Conservation (phyloP, 2,113 vertebrate genomes). For the Stictonetta naevosa region DNA sequence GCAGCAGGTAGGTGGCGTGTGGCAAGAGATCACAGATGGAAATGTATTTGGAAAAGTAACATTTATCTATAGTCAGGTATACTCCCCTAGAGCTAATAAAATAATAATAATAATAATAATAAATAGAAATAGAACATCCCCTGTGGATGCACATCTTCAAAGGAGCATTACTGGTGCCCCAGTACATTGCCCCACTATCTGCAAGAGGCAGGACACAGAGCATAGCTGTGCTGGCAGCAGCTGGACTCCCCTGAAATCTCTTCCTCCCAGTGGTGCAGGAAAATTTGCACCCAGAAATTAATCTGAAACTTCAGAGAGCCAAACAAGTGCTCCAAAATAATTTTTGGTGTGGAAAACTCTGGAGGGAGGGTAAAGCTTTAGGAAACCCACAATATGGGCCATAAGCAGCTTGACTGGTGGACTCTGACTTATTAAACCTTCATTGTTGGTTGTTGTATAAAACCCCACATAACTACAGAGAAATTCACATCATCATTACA, state of each 20-base stretch:
- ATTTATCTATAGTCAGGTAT: background rate
- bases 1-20: background rate
- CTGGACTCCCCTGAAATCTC: background rate
- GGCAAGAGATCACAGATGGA: background rate
- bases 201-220: background rate
- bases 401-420: background rate
- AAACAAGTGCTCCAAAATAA: background rate
- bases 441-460: background rate
- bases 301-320: background rate
- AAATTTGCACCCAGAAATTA: background rate
- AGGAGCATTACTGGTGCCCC: background rate
- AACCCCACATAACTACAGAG: background rate
- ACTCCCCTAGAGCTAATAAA: background rate
- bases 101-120: too few relatives aligned
- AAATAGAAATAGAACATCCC: background rate
- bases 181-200: background rate
- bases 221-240: background rate
- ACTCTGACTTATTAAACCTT: background rate
- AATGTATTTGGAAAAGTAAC: background rate
- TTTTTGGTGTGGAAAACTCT: background rate
- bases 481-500: background rate
- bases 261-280: background rate
- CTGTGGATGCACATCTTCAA: background rate
- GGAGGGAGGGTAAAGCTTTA: background rate
- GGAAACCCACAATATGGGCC: background rate